Evolutionary conservation across 2,888 invertebrate genomes (phyloP).

Genomic region (Ochropacha duplaris): DNA sequence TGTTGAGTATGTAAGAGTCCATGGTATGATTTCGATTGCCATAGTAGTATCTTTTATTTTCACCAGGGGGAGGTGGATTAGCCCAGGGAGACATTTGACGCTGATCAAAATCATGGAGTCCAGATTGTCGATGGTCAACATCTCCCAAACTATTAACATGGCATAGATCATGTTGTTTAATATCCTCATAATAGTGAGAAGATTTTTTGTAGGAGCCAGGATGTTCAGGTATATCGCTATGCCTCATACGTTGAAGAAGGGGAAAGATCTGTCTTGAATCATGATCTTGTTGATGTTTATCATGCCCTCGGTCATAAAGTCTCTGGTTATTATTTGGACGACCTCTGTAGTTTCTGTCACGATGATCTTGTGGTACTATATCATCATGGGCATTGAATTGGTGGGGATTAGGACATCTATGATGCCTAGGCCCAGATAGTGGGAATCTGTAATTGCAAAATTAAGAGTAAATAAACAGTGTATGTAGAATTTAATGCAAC

Average conservation of each 20-base stretch:
- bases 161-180: slow-evolving; percentile 21
- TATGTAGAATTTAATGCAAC: too few species aligned
- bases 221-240: slow-evolving; percentile 29
- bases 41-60: slow-evolving; percentile 36
- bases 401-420: slow-evolving; percentile 36
- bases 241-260: slow-evolving; percentile 31
- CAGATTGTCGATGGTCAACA: slow-evolving; percentile 55
- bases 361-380: slow-evolving; percentile 31
- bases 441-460: slow-evolving; percentile 55
- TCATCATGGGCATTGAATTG: slow-evolving; percentile 41
- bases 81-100: slow-evolving; percentile 39
- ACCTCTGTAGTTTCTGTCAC: slow-evolving; percentile 50
- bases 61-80: slow-evolving; percentile 30
- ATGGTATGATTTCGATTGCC: slow-evolving; percentile 45
- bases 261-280: slow-evolving; percentile 31
- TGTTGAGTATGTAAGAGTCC: slow-evolving; percentile 30
- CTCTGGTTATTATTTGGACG: slow-evolving; percentile 36
- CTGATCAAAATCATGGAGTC: neutral
- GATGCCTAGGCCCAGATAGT: slow-evolving; percentile 44
- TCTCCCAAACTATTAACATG: slow-evolving; percentile 67
- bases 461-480: neutral
- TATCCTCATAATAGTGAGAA: slow-evolving; percentile 33
- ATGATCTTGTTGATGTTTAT: slow-evolving; percentile 24
- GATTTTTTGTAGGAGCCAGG: slow-evolving; percentile 24
- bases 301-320: slow-evolving; percentile 41